Evolutionary conservation across 1,140 invertebrate species (phyloP), one percentile per base, ranked within the genome.

Genomic region (Sarcophaga peregrina): DNA sequence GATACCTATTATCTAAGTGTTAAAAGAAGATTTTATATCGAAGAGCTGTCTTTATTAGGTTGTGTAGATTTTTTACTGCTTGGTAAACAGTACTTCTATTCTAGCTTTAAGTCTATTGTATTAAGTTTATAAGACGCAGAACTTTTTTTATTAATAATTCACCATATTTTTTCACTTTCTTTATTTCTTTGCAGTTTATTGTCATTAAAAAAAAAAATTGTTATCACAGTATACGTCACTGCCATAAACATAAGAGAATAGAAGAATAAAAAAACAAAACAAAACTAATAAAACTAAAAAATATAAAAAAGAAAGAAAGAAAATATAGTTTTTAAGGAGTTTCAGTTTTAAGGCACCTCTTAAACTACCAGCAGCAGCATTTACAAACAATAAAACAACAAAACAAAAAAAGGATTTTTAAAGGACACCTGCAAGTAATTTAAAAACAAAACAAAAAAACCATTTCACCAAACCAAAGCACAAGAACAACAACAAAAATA

Each of bases 171-270:
- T 45, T 75, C 52, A 10, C 52, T 10, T 68, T 68, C 62, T 25
- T 50, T 50, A 5, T 78, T 78, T 78, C 75, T 78, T 78, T 78
- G 4, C 75, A 78, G 75, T 50, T 78, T 78, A 78, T 78, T 47
- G 3, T 52, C 75, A 78, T 78, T 11, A 72, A 25, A 72, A 72
- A 78, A n/a, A 46, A 47, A 76, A 78, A 8, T 78, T 52, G 0
- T 50, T 78, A 78, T 78, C 75, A 78, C 75, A 48, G 75, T 78
- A 78, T 78, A 78, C 75, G 75, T 78, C 75, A 78, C 75, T 78
- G 75, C 75, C 75, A 78, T 78, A 78, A 78, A 78, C 46, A n/a
- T 76, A 76, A 76, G 74, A 58, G 74, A 48, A 46, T 13, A 74
- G 9, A 73, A 73, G 10, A 76, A 76, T 48, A 76, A 46, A 8